Percentiles rank a stretch among this genome's conserved stretches.
phyloP scores from a whole-genome alignment of 2,888 invertebrate genomes.

The Aphidius colemani region DNA sequence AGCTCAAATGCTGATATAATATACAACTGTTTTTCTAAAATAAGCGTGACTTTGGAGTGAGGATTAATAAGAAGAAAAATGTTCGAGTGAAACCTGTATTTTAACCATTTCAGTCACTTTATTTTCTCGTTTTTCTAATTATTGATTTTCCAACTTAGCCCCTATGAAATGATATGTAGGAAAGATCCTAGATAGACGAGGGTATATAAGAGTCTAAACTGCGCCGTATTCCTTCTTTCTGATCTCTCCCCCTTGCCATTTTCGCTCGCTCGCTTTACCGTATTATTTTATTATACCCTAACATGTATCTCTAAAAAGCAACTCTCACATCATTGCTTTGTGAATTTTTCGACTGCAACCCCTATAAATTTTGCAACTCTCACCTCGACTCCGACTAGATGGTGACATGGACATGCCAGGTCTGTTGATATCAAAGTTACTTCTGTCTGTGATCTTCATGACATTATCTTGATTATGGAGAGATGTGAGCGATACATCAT shows the following conservation, averaged over 20 bases:
- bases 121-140: slow-evolving; percentile 53
- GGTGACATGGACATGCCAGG: slow-evolving; percentile 69
- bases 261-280: too few relatives aligned
- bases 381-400: slow-evolving; percentile 78
- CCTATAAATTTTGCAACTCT: slow-evolving; percentile 49
- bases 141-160: slow-evolving; percentile 59
- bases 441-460: slow-evolving; percentile 52
- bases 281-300: neutral
- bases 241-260: slow-evolving; percentile 46
- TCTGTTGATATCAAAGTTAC: slow-evolving; percentile 50
- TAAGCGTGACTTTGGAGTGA: neutral
- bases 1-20: neutral
- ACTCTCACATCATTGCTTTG: slow-evolving; percentile 10
- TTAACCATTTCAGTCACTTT: slow-evolving; percentile 58
- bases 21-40: neutral
- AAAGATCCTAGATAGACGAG: slow-evolving; percentile 42
- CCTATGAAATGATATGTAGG: slow-evolving; percentile 43
- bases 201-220: slow-evolving; percentile 4
- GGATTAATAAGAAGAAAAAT: neutral
- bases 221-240: slow-evolving; percentile 7
- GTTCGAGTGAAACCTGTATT: slow-evolving; percentile 51
- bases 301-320: slow-evolving; percentile 33
- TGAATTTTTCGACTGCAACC: slow-evolving; percentile 5
- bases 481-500: slow-evolving; percentile 46
- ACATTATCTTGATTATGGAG: slow-evolving; percentile 37